Conservation (phyloP, 2,113 vertebrate genomes). For the Pseudolaguvia tuberculata region DNA sequence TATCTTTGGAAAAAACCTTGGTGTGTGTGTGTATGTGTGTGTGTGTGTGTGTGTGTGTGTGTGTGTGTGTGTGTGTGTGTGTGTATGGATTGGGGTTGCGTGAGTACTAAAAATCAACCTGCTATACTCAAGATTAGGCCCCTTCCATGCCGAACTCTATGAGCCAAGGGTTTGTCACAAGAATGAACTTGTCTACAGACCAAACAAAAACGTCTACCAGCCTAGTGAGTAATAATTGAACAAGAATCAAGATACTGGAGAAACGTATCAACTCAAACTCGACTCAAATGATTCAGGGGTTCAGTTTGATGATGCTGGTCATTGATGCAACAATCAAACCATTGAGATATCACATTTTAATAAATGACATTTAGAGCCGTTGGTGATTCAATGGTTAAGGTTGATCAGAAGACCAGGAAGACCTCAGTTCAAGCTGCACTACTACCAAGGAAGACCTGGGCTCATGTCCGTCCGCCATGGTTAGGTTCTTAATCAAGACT, state of each 20-base stretch:
- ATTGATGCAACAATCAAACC: background rate
- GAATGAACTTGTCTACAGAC: background rate
- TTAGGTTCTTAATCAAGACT: too few relatives aligned
- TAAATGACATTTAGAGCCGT: background rate
- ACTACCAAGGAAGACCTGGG: too few relatives aligned
- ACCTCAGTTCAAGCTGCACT: too few relatives aligned
- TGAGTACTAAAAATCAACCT: conserved; percentile 6
- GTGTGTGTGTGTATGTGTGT: conserved; percentile 14
- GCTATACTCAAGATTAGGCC: background rate
- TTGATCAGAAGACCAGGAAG: too few relatives aligned
- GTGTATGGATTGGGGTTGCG: conserved; percentile 26
- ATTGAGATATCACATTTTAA: background rate
- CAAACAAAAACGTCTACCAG: background rate
- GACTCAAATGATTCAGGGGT: conserved; percentile 1
- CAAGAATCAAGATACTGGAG: background rate
- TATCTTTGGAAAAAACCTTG: conserved; percentile 15
- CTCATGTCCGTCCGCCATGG: too few relatives aligned
- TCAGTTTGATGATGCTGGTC: too few relatives aligned
- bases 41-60: conserved; percentile 27
- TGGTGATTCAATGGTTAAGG: too few relatives aligned
- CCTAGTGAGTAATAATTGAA: background rate
- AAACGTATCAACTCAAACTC: too few relatives aligned
- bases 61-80: conserved; percentile 10
- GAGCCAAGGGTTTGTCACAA: background rate
- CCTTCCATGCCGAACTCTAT: background rate